Percentiles rank a stretch among this genome's conserved stretches.
Evolutionary conservation across 2,888 invertebrate genomes (phyloP).

Genomic region (Drymonia ruficornis): DNA sequence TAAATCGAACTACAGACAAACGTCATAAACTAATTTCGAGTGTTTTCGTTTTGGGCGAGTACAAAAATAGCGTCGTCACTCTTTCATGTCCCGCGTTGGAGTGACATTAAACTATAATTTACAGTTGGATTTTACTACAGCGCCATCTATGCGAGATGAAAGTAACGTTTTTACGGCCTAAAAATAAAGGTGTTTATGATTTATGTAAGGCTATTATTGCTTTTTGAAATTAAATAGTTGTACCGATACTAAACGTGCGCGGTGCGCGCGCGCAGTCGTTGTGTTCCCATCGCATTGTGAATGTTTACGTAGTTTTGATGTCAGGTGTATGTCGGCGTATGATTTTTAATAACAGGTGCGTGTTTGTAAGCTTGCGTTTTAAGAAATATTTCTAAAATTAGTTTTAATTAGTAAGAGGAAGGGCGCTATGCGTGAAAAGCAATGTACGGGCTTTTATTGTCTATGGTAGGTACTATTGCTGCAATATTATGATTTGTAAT

Average conservation of each 20-base stretch:
- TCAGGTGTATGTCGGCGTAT: constrained; percentile 24
- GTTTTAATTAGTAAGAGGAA: constrained; percentile 31
- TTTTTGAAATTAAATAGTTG: constrained; percentile 65
- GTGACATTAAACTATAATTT: constrained; percentile 82
- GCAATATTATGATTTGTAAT: too few relatives aligned
- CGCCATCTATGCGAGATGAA: constrained; percentile 80
- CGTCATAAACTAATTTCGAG: constrained; percentile 85
- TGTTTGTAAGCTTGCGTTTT: constrained; percentile 11
- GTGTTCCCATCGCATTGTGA: constrained; percentile 37
- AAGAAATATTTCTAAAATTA: constrained; percentile 26
- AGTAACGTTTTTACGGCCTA: constrained; percentile 64
- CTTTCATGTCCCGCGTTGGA: constrained; percentile 78
- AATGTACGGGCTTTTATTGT: background rate
- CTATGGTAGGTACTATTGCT: background rate
- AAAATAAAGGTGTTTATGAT: constrained; percentile 76
- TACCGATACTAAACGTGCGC: constrained; percentile 49
- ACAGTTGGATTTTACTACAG: constrained; percentile 68
- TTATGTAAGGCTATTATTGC: constrained; percentile 65
- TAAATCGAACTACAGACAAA: constrained; percentile 84
- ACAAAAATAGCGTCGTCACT: constrained; percentile 82
- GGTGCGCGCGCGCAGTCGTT: constrained; percentile 18
- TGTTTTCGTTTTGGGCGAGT: constrained; percentile 80
- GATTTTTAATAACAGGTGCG: constrained; percentile 34
- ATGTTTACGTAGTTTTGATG: constrained; percentile 33
- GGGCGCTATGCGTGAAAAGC: constrained; percentile 21